Percentiles rank a stretch among this genome's conserved stretches.
phyloP scores from a whole-genome alignment of 2,113 vertebrate species.

The Arothron firmamentum region DNA sequence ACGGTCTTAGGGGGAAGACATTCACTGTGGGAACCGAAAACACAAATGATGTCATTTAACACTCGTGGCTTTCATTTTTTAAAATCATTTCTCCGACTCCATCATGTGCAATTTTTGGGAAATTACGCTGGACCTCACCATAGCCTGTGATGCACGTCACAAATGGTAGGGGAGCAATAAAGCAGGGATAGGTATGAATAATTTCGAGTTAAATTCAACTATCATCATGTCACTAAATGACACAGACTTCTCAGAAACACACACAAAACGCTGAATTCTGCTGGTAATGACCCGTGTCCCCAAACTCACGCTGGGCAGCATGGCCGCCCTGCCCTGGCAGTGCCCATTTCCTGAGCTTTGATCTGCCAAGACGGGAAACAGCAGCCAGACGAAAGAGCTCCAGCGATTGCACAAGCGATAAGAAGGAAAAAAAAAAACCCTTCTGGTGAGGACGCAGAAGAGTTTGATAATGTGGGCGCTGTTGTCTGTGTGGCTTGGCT shows the following conservation, averaged over 20 bases:
- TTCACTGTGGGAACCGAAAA: slow-evolving; percentile 64
- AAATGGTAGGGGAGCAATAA: too few relatives aligned
- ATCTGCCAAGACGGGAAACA: slow-evolving; percentile 53
- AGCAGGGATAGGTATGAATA: too few relatives aligned
- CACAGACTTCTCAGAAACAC: slow-evolving; percentile 5
- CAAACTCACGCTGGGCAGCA: slow-evolving; percentile 6
- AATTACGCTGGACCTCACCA: not conserved
- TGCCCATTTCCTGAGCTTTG: slow-evolving; percentile 59
- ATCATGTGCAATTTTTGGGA: not conserved
- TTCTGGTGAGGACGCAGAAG: not conserved
- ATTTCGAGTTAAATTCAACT: too few relatives aligned
- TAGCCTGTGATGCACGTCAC: too few relatives aligned
- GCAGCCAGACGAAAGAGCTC: slow-evolving; percentile 15
- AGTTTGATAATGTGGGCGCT: not conserved
- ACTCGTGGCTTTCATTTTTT: slow-evolving; percentile 17
- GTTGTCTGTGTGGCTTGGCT: too few relatives aligned
- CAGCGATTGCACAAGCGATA: slow-evolving; percentile 22
- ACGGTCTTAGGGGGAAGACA: slow-evolving; percentile 6
- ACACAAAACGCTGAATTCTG: slow-evolving; percentile 14
- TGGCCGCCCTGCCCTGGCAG: slow-evolving; percentile 32
- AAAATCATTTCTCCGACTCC: not conserved
- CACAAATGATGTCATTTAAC: slow-evolving; percentile 17
- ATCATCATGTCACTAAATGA: not conserved
- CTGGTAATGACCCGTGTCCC: slow-evolving; percentile 39
- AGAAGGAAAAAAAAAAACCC: not conserved